Percentiles rank a stretch among this genome's conserved stretches.
These are phyloP conservation scores for Otocyon megalotis DNA, from an alignment of 2,113 vertebrate species.

Conservation along the genomic window DNA sequence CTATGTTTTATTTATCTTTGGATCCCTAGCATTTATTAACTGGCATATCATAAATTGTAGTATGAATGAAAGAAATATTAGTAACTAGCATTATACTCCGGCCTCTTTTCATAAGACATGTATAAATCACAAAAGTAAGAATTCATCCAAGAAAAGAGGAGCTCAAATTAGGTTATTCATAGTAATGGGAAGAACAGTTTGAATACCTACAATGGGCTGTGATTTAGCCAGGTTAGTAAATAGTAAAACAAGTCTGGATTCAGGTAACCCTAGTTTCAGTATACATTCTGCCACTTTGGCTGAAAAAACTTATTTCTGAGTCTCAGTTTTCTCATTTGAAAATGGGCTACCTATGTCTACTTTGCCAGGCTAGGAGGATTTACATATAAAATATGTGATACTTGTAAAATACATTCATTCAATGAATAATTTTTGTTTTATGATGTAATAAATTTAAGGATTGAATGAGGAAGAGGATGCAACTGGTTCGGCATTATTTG, in stretches of 20 bases:
- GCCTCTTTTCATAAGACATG: not conserved
- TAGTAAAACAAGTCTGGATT: conserved; percentile 19
- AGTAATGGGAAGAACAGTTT: not conserved
- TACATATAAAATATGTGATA: not conserved
- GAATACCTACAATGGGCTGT: not conserved
- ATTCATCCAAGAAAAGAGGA: conserved; percentile 2
- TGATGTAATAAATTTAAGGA: not conserved
- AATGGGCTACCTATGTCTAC: not conserved
- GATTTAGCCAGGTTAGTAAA: conserved; percentile 22
- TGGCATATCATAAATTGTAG: not conserved
- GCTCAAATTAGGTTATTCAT: not conserved
- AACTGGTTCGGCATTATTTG: not conserved
- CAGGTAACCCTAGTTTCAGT: conserved; percentile 21
- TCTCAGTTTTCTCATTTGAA: conserved; percentile 20
- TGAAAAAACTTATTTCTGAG: conserved; percentile 45
- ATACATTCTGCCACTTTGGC: not conserved
- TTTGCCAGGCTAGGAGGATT: not conserved
- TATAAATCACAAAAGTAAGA: conserved; percentile 27
- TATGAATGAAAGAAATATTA: not conserved
- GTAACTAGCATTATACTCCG: not conserved
- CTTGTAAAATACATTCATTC: not conserved
- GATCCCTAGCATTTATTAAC: not conserved
- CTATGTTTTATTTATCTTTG: not conserved
- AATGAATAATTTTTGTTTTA: conserved; percentile 20
- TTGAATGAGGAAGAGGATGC: not conserved